phyloP scores from a whole-genome alignment of 2,113 vertebrate genomes.

The Microcebus griseorufus region DNA sequence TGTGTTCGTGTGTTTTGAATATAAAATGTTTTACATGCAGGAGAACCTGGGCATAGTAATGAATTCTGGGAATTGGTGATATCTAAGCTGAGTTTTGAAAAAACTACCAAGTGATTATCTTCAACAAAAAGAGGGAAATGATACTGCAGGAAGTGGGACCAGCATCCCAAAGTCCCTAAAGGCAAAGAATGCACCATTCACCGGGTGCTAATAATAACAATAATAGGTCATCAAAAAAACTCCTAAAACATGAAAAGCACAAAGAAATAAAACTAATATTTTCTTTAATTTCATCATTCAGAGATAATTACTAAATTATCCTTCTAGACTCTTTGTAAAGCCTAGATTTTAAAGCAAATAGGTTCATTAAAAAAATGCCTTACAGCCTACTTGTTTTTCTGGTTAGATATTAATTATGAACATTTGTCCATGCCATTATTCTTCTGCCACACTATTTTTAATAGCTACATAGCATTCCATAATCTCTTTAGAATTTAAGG shows the following conservation, averaged over 20 bases:
- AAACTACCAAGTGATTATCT: not conserved
- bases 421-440: not conserved
- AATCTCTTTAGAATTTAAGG: not conserved
- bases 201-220: no score
- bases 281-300: not conserved
- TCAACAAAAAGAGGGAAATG: not conserved
- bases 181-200: not conserved
- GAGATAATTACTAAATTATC: not conserved
- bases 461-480: not conserved
- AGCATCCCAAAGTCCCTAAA: not conserved
- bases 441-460: constrained; percentile 17
- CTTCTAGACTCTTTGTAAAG: not conserved
- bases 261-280: not conserved
- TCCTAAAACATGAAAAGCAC: not conserved
- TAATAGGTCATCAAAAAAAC: not conserved
- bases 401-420: not conserved
- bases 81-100: not conserved
- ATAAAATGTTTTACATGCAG: not conserved
- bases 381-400: not conserved
- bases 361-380: not conserved
- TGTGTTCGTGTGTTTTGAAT: not conserved
- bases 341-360: not conserved
- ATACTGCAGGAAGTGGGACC: not conserved
- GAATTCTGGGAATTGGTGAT: not conserved
- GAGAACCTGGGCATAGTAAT: not conserved